Percentiles rank a stretch among this genome's conserved stretches.
phyloP scores from a whole-genome alignment of 2,113 vertebrate genomes.

The Mola mola region DNA sequence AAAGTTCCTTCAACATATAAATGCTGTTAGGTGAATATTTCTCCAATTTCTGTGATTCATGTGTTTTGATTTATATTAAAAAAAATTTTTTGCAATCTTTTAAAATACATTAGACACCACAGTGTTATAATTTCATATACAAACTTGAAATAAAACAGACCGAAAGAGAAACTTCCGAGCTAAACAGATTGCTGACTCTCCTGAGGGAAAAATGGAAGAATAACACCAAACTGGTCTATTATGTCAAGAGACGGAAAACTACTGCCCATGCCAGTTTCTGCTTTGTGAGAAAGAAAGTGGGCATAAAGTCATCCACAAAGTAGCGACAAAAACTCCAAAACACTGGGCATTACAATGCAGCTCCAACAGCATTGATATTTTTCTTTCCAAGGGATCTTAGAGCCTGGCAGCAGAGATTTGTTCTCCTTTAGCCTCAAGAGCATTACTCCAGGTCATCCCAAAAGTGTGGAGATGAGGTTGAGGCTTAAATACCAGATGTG shows the following conservation, averaged over 20 bases:
- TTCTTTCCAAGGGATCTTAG: background rate
- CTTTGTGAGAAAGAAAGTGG: slow-evolving; percentile 31
- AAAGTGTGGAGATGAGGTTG: background rate
- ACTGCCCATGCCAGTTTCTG: slow-evolving; percentile 35
- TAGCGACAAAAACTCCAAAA: background rate
- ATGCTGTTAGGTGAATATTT: too few species aligned
- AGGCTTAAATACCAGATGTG: too few species aligned
- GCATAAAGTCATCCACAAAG: slow-evolving; percentile 22
- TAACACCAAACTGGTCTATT: slow-evolving; percentile 25
- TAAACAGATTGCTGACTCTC: slow-evolving; percentile 50
- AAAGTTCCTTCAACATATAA: background rate
- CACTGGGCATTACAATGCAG: background rate
- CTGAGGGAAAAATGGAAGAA: slow-evolving; percentile 19
- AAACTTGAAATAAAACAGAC: slow-evolving; percentile 1
- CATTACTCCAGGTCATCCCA: background rate
- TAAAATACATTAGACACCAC: too few species aligned
- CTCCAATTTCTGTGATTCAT: too few species aligned
- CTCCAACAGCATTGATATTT: background rate
- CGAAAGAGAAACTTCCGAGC: slow-evolving; percentile 10
- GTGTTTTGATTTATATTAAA: too few species aligned
- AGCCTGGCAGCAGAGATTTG: background rate
- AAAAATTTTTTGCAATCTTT: too few species aligned
- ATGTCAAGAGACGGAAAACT: slow-evolving; percentile 34
- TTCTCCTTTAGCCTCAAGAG: background rate
- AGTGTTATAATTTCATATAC: background rate